Base-by-base conservation (phyloP, 2,113 vertebrate species). In the Burhinus bistriatus region DNA sequence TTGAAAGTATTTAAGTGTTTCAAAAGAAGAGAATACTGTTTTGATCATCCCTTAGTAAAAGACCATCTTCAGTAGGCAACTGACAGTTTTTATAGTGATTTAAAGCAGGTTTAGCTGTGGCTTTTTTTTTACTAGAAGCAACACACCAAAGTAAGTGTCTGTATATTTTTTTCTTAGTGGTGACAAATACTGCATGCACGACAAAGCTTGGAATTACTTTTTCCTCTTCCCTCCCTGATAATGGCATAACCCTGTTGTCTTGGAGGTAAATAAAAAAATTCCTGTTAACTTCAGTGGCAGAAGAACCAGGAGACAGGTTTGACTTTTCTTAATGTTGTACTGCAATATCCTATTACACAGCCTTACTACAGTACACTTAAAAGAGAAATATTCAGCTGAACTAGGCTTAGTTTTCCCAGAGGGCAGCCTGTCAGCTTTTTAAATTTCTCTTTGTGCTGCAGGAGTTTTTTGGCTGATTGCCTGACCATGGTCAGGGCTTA, bases 1-100 rank as follows among this genome's bases (percentile, higher is more conserved):
- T 79, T 82, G 38, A 70, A 94, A 89, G 45, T 55, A 94, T 77
- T 92, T 68, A 80, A 93, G 30, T 62, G 93, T 77, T 87, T 87
- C 15, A 38, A 12, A 34, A 79, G 34, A 86, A 90, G 22, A 51
- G 4, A 87, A 51, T 54, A 55, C 1, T 23, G 54, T 94, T 95
- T 95, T 86, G 52, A 61, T 90, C 22, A 92, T 12, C 14, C 11
- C 36, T 64, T 83, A 66, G 61, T 81, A 52, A 94, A 90, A 87
- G 40, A 34, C 9, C 9, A 26, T 15, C 5, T 27, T 82, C 59
- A 71, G 27, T n/a, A 69, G 44, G 30, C 27, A 88, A 72, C 9
- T 59, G 62, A 49, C 73, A 73, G n/a, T 44, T 84, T 87, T 78
- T 34, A 23, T 27, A 87, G 21, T 71, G 36, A 78, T 75, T 95